Conservation (phyloP, 2,113 vertebrate species). For the Theropithecus gelada region DNA sequence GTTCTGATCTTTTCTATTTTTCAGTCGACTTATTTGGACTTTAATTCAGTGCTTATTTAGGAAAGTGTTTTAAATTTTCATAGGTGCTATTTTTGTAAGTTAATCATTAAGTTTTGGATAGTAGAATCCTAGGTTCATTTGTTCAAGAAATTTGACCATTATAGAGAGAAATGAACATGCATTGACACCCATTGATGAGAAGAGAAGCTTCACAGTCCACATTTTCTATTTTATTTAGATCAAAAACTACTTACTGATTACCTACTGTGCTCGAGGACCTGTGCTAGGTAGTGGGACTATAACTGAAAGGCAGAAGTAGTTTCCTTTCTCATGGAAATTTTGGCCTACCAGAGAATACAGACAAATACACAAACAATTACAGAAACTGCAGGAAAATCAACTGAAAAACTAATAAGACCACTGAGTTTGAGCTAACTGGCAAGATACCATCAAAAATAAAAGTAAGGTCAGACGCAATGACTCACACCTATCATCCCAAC, state of each 20-base stretch:
- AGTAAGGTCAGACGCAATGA: neutral
- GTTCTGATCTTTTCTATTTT: neutral
- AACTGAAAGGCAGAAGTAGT: neutral
- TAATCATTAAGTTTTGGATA: neutral
- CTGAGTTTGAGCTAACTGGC: neutral
- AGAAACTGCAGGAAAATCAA: neutral
- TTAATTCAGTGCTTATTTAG: neutral
- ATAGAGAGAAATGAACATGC: neutral
- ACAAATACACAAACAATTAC: neutral
- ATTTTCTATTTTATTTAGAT: neutral
- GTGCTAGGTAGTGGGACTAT: neutral
- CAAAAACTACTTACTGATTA: neutral
- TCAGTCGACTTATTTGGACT: neutral
- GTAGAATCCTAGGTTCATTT: neutral
- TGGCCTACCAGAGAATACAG: neutral
- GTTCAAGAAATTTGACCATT: neutral
- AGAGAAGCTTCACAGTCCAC: neutral
- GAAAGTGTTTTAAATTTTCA: neutral
- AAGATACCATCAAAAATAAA: neutral
- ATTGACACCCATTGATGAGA: neutral
- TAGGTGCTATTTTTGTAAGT: neutral
- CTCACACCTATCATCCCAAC: too few relatives aligned
- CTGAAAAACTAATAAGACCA: neutral
- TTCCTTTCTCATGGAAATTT: neutral
- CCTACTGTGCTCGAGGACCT: neutral